Percentiles rank a stretch among this genome's conserved stretches.
Evolutionary conservation across 2,113 vertebrate species (phyloP).

Genomic region (Colius striatus): DNA sequence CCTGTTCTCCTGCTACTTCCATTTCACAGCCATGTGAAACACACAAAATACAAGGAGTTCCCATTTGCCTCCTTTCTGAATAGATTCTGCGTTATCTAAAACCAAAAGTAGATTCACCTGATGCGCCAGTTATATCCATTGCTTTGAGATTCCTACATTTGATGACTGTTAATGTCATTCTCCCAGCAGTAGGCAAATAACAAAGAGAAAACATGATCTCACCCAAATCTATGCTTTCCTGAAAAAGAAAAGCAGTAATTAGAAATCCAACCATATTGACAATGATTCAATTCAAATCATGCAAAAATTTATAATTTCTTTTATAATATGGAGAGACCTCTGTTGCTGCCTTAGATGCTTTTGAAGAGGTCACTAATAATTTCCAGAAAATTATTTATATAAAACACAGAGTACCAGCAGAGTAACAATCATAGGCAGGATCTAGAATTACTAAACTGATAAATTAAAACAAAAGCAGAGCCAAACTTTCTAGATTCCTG

Average conservation of each 20-base stretch:
- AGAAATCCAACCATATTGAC: neutral
- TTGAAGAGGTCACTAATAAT: neutral
- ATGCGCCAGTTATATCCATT: conserved; percentile 98
- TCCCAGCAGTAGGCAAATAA: conserved; percentile 96
- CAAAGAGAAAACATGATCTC: conserved; percentile 99
- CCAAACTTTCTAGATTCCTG: neutral
- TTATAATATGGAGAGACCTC: neutral
- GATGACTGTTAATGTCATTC: conserved; percentile 98
- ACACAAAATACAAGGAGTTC: neutral
- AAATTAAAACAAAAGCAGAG: neutral
- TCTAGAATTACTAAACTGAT: neutral
- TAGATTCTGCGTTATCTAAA: neutral
- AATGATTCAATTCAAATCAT: conserved; percentile 2
- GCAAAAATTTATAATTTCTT: neutral
- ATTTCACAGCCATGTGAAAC: neutral
- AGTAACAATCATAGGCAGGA: neutral
- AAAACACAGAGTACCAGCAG: neutral
- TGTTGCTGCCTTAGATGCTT: neutral
- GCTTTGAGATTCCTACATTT: conserved; percentile 99
- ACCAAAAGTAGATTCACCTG: conserved; percentile 81
- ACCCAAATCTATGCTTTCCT: conserved; percentile 97
- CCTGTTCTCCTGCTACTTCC: neutral
- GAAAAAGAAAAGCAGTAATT: conserved; percentile 35
- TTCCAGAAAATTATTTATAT: neutral
- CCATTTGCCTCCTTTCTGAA: neutral